Evolutionary conservation across 2,888 invertebrate genomes (phyloP).

Genomic region (Plagiodera versicolora): DNA sequence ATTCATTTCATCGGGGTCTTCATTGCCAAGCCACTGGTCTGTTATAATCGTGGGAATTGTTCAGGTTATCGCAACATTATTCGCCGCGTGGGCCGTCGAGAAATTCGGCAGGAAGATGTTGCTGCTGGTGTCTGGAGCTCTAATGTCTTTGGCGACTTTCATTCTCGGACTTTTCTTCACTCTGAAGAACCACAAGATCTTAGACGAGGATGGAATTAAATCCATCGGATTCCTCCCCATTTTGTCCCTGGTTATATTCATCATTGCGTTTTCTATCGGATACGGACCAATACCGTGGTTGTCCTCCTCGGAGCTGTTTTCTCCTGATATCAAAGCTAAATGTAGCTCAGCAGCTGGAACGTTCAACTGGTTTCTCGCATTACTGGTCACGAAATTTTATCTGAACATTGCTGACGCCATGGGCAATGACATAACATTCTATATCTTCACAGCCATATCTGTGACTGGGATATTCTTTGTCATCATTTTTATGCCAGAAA

Average conservation of each 20-base stretch:
- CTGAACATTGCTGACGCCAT: slow-evolving; percentile 59
- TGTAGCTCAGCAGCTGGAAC: slow-evolving; percentile 81
- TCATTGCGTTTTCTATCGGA: slow-evolving; percentile 79
- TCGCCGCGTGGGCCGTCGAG: slow-evolving; percentile 77
- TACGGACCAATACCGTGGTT: slow-evolving; percentile 89
- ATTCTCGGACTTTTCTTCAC: slow-evolving; percentile 72
- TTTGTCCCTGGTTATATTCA: slow-evolving; percentile 71
- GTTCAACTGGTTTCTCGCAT: slow-evolving; percentile 81
- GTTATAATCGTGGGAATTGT: slow-evolving; percentile 66
- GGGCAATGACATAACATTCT: slow-evolving; percentile 70
- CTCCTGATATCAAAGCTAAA: slow-evolving; percentile 75
- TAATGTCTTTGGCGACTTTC: slow-evolving; percentile 71
- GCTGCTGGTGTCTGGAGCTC: slow-evolving; percentile 70
- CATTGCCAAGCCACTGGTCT: slow-evolving; percentile 56
- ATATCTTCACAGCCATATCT: slow-evolving; percentile 72
- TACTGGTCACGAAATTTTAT: slow-evolving; percentile 77
- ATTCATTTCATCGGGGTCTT: slow-evolving; percentile 65
- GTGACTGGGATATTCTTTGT: slow-evolving; percentile 66
- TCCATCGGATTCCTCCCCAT: slow-evolving; percentile 74
- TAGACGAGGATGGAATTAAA: slow-evolving; percentile 54
- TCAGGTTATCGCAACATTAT: slow-evolving; percentile 75
- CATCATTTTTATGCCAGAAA: slow-evolving; percentile 46
- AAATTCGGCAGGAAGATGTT: slow-evolving; percentile 76
- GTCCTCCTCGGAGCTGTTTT: slow-evolving; percentile 81
- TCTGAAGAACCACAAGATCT: slow-evolving; percentile 46